phyloP scores from a whole-genome alignment of 2,888 invertebrate species.

The Meloe dianella region DNA sequence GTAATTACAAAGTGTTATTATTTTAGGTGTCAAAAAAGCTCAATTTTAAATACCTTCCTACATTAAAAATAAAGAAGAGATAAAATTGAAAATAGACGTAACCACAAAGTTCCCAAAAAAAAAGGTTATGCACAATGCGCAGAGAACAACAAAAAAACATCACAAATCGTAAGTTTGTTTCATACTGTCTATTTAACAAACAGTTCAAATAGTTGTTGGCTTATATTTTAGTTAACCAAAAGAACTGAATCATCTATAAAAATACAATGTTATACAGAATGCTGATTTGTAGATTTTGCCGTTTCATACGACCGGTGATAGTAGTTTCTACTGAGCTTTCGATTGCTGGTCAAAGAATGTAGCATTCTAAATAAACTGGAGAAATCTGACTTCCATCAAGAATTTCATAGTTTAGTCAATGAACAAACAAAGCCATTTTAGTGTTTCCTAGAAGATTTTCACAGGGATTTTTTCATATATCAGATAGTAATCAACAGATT shows the following conservation, averaged over 20 bases:
- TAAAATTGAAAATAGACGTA: constrained; percentile 19
- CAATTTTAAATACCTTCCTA: neutral
- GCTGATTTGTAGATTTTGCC: neutral
- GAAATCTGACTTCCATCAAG: neutral
- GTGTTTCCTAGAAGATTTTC: no score
- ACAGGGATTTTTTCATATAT: no score
- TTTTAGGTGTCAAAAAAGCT: no score
- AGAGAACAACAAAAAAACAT: constrained; percentile 17
- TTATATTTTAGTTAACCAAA: no score
- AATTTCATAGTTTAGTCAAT: neutral
- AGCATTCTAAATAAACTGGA: neutral
- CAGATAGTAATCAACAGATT: no score
- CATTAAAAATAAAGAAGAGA: constrained; percentile 8
- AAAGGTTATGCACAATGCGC: constrained; percentile 21
- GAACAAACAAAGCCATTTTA: no score
- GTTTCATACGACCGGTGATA: neutral
- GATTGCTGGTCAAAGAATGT: neutral
- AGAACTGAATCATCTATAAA: no score
- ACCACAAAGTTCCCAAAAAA: constrained; percentile 31
- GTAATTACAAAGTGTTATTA: no score
- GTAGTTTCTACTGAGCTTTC: neutral
- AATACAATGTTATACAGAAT: no score
- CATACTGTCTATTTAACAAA: constrained; percentile 7
- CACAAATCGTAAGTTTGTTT: constrained; percentile 29
- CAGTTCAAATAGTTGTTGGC: constrained; percentile 9